Percentiles rank a stretch among this genome's conserved stretches.
Conservation (phyloP, 2,888 invertebrate species). For the Panzeria rudis region DNA sequence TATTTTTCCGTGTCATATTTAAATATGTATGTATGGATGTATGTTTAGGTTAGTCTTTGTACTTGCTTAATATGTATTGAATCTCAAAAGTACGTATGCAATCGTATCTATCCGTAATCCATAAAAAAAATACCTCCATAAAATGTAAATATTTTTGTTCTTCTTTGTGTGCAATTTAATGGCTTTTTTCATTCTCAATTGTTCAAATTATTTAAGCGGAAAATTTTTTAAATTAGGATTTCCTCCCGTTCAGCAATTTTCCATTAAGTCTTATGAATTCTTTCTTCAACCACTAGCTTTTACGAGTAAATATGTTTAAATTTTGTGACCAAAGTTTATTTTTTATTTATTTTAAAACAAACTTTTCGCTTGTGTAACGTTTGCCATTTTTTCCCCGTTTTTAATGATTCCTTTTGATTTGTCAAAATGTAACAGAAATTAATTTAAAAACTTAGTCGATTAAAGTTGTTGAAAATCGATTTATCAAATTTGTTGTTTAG, state of each 20-base stretch:
- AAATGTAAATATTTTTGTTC: background rate
- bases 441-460: conserved; percentile 11
- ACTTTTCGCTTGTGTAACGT: background rate
- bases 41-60: no score
- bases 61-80: no score
- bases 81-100: no score
- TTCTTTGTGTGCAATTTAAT: background rate
- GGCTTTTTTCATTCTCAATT: conserved; percentile 5
- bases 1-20: background rate
- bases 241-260: conserved; percentile 15
- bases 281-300: background rate
- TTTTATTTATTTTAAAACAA: conserved; percentile 16
- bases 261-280: background rate
- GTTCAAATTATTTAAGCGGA: conserved; percentile 34
- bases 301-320: background rate
- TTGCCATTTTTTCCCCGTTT: background rate
- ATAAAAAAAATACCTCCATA: no score
- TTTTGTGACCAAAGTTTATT: background rate
- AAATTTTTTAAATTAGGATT: conserved; percentile 26
- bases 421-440: conserved; percentile 6
- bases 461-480: conserved; percentile 6
- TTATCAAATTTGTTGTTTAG: conserved; percentile 5
- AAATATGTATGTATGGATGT: no score
- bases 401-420: background rate
- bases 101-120: no score